Percentiles rank a stretch among this genome's conserved stretches.
phyloP scores from a whole-genome alignment of 2,888 invertebrate species.

The Nipponacmea schrenckii region DNA sequence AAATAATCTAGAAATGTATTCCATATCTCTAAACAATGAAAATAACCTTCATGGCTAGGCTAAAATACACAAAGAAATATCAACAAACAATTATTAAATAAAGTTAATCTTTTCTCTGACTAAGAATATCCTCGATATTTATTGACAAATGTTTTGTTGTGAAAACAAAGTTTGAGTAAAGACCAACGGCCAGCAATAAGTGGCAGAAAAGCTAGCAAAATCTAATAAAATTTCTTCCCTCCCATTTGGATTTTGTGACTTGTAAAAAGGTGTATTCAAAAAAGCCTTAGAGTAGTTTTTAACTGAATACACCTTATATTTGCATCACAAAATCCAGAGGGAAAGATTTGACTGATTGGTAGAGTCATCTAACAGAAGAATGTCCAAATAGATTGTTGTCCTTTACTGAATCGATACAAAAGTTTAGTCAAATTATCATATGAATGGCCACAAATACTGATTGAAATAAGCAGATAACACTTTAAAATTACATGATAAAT shows the following conservation, averaged over 20 bases:
- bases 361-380: no score
- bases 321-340: no score
- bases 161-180: neutral
- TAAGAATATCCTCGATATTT: neutral
- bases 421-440: neutral
- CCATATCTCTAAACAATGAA: constrained; percentile 85
- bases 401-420: no score
- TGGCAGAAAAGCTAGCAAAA: neutral
- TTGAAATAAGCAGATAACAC: neutral
- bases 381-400: no score
- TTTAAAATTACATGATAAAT: neutral
- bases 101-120: neutral
- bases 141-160: neutral
- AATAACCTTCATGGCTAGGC: constrained; percentile 76
- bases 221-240: no score
- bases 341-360: no score
- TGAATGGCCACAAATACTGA: no score
- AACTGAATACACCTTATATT: no score
- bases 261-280: no score
- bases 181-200: neutral
- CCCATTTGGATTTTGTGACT: no score
- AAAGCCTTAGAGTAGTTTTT: no score
- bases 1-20: constrained; percentile 71
- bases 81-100: neutral
- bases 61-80: constrained; percentile 40